These are phyloP conservation scores for Stenurella melanura DNA, from an alignment of 2,888 invertebrate genomes.

Conservation along the genomic window DNA sequence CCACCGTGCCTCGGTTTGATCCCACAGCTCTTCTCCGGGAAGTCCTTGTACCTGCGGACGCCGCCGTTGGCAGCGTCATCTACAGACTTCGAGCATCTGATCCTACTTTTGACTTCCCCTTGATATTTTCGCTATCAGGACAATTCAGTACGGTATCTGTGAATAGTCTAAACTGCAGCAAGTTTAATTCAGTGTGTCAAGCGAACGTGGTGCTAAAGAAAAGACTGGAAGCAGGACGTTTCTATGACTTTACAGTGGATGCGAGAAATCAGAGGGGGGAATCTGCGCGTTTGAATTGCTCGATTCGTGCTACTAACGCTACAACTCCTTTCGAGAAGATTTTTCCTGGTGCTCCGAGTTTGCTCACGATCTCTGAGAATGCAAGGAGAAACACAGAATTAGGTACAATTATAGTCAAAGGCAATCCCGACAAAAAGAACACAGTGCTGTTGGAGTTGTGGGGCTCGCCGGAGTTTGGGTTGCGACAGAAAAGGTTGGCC, in stretches of 20 bases:
- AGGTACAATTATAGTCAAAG: conserved; percentile 85
- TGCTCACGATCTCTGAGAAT: conserved; percentile 70
- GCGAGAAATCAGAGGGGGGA: conserved; percentile 83
- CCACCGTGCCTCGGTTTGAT: conserved; percentile 88
- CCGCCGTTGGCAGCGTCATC: conserved; percentile 88
- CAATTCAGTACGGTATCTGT: conserved; percentile 83
- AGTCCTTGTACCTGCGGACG: conserved; percentile 89
- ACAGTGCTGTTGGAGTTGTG: conserved; percentile 86
- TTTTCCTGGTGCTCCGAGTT: conserved; percentile 82
- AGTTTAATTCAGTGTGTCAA: conserved; percentile 90
- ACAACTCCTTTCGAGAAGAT: conserved; percentile 88
- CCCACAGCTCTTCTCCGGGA: conserved; percentile 88
- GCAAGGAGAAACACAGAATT: conserved; percentile 83
- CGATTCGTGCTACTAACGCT: conserved; percentile 86
- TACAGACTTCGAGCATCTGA: conserved; percentile 89
- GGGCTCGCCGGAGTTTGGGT: conserved; percentile 86
- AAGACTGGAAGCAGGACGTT: conserved; percentile 86
- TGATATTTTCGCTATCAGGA: conserved; percentile 86
- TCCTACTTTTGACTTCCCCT: conserved; percentile 90
- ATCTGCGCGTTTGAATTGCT: conserved; percentile 75
- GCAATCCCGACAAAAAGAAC: conserved; percentile 84
- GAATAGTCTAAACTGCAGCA: conserved; percentile 88
- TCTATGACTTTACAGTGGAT: conserved; percentile 85
- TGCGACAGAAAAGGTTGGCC: conserved; percentile 84
- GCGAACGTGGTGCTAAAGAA: conserved; percentile 89